Percentiles rank a stretch among this genome's conserved stretches.
These are phyloP conservation scores for Cryptus armator DNA, from an alignment of 2,888 invertebrate species.

Conservation along the genomic window DNA sequence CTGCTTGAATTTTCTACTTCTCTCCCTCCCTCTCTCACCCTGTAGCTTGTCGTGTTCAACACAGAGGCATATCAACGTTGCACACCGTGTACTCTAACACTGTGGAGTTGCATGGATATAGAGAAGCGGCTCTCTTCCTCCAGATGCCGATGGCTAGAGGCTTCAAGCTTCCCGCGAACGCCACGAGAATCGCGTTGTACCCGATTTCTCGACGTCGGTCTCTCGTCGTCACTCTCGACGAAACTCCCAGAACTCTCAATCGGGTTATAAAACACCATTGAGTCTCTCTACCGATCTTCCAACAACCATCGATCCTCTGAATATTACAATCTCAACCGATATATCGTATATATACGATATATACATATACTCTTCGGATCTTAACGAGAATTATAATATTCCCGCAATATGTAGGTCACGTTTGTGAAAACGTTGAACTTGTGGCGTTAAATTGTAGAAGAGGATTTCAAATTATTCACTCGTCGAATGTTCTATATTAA, in stretches of 20 bases:
- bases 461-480: neutral
- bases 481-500: neutral
- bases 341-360: too few species aligned
- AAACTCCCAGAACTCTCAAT: constrained; percentile 64
- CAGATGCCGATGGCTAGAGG: constrained; percentile 29
- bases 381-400: constrained; percentile 23
- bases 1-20: constrained; percentile 50
- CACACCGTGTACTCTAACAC: neutral
- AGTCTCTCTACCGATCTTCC: constrained; percentile 17
- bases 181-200: constrained; percentile 50
- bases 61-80: constrained; percentile 41
- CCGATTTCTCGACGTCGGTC: constrained; percentile 53
- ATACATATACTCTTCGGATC: constrained; percentile 12
- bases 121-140: constrained; percentile 30
- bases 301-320: constrained; percentile 22
- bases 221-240: constrained; percentile 60
- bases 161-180: constrained; percentile 28
- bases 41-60: constrained; percentile 36
- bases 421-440: constrained; percentile 1
- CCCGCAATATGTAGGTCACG: constrained; percentile 26
- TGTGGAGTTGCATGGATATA: constrained; percentile 41
- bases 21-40: constrained; percentile 4
- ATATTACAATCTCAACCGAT: constrained; percentile 11
- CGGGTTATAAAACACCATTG: constrained; percentile 60
- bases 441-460: constrained; percentile 9